Percentiles rank a stretch among this genome's conserved stretches.
phyloP scores from a whole-genome alignment of 1,140 invertebrate species.

The Pogonomyrmex barbatus region DNA sequence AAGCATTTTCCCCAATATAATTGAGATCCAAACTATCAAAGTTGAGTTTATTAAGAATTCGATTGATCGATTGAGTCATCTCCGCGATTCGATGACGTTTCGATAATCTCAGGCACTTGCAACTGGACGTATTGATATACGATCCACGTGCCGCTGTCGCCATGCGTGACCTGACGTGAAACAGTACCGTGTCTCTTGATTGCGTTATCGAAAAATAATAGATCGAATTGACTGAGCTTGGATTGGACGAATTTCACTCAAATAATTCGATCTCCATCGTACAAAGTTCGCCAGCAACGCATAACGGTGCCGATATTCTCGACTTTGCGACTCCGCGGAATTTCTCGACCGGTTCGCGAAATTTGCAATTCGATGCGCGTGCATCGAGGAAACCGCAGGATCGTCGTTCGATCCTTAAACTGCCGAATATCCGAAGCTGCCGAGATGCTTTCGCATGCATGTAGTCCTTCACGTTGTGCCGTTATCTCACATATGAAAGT shows the following conservation, averaged over 20 bases:
- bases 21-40: no score
- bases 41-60: no score
- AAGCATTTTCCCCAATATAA: no score
- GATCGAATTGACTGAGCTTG: not conserved
- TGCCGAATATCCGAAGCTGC: constrained; percentile 14
- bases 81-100: no score
- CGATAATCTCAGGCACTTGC: no score
- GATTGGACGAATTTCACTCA: not conserved
- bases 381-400: constrained; percentile 2
- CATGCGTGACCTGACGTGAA: no score
- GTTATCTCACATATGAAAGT: constrained; percentile 4
- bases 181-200: not conserved
- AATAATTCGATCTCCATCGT: constrained; percentile 11
- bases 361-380: constrained; percentile 63
- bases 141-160: no score
- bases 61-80: no score
- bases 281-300: constrained; percentile 10
- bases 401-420: constrained; percentile 21
- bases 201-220: not conserved
- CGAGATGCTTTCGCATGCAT: not conserved
- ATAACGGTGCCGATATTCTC: not conserved
- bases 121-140: no score
- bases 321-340: constrained; percentile 37
- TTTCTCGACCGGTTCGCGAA: constrained; percentile 14
- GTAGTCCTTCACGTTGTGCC: not conserved